Evolutionary conservation across 1,140 invertebrate species (phyloP).

Genomic region (Macrobrachium nipponense): DNA sequence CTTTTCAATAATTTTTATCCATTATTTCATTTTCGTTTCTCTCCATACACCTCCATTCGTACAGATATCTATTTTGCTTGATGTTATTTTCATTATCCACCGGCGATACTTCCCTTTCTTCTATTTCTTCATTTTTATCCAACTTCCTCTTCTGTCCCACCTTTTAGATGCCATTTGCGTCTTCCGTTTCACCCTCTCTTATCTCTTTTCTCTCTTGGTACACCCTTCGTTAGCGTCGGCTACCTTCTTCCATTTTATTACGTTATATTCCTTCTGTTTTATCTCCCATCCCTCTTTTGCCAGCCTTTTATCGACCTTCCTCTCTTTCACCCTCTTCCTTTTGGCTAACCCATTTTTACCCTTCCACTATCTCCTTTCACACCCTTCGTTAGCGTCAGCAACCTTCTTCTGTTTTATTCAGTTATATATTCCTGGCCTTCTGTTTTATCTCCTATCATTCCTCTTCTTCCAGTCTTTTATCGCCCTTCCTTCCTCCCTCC

Average conservation of each 20-base stretch:
- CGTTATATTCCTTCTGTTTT: neutral
- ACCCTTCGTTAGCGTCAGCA: neutral
- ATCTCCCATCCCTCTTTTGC: neutral
- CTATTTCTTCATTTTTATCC: neutral
- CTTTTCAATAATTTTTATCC: neutral
- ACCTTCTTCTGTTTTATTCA: neutral
- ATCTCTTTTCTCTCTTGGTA: neutral
- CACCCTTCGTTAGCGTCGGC: neutral
- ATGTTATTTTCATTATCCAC: neutral
- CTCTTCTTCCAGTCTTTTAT: neutral
- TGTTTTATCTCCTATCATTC: neutral
- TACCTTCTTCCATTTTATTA: neutral
- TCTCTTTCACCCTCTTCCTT: neutral
- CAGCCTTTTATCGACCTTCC: neutral
- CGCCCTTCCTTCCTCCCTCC: neutral
- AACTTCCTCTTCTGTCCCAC: neutral
- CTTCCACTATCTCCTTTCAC: neutral
- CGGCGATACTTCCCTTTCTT: neutral
- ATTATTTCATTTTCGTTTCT: neutral
- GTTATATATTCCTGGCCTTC: too few species aligned
- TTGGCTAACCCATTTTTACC: neutral
- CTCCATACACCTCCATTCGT: neutral
- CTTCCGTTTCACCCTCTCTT: neutral
- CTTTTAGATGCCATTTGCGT: neutral
- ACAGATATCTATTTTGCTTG: neutral